Conservation (phyloP, 2,113 vertebrate species). For the Clarias macrocephalus region DNA sequence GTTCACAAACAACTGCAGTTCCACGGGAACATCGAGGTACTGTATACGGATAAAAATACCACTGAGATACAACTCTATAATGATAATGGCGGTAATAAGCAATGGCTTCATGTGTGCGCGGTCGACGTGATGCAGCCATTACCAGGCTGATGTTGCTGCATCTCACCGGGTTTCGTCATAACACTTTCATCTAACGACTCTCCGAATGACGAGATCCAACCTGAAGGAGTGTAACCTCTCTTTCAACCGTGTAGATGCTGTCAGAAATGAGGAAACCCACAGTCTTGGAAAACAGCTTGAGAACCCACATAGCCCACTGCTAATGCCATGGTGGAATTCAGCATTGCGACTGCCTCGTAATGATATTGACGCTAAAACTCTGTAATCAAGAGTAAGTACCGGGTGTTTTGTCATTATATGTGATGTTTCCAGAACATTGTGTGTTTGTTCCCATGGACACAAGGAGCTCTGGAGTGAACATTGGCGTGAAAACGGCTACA, state of each 20-base stretch:
- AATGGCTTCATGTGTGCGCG: neutral
- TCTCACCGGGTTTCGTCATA: slow-evolving; percentile 8
- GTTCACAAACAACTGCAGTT: slow-evolving; percentile 21
- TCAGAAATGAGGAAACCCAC: neutral
- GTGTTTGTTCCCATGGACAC: neutral
- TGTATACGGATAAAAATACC: slow-evolving; percentile 40
- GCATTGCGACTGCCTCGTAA: neutral
- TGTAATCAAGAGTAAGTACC: slow-evolving; percentile 6
- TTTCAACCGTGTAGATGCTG: slow-evolving; percentile 23
- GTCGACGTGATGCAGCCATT: neutral
- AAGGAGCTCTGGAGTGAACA: neutral
- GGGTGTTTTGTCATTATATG: slow-evolving; percentile 3
- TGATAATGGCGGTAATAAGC: slow-evolving; percentile 8
- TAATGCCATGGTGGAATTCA: slow-evolving; percentile 16
- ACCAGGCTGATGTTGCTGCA: slow-evolving; percentile 26
- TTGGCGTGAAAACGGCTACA: slow-evolving; percentile 7
- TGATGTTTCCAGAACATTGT: neutral
- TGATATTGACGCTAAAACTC: slow-evolving; percentile 2
- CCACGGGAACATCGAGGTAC: slow-evolving; percentile 23
- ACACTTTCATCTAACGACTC: slow-evolving; percentile 9
- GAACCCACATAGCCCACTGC: neutral
- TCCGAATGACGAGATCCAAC: neutral
- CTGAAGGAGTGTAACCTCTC: slow-evolving; percentile 9
- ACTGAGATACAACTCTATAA: neutral
- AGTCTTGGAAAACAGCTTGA: neutral